Evolutionary conservation across 1,140 invertebrate species (phyloP).

Genomic region (Pseudomyrmex flavicornis): DNA sequence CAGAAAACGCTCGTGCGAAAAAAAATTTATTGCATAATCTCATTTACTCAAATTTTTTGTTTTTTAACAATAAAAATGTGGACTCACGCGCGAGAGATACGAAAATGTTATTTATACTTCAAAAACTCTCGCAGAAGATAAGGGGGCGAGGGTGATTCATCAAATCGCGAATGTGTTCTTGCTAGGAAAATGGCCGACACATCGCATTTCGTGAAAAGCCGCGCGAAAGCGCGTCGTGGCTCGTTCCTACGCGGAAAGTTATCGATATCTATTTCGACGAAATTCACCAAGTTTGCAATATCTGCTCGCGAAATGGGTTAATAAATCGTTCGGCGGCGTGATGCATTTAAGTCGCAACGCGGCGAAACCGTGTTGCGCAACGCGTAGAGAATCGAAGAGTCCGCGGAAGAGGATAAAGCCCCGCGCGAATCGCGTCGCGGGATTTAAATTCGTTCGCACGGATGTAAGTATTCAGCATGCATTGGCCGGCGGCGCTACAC

Average conservation of each 20-base stretch:
- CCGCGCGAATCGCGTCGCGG: conserved; percentile 50
- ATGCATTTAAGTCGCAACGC: conserved; percentile 51
- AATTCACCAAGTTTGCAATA: conserved; percentile 63
- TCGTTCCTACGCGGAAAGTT: conserved; percentile 49
- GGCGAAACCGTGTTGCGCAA: conserved; percentile 37
- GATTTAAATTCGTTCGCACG: conserved; percentile 73
- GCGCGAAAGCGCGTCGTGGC: background rate
- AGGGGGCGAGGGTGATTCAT: conserved; percentile 8
- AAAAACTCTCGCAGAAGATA: background rate
- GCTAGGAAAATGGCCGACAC: conserved; percentile 41
- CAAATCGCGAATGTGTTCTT: conserved; percentile 44
- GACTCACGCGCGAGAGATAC: background rate
- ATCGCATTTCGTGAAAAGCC: conserved; percentile 45
- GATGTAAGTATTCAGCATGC: conserved; percentile 73
- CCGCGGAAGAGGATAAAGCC: background rate
- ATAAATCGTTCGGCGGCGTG: conserved; percentile 68
- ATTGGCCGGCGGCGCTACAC: conserved; percentile 70
- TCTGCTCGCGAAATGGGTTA: conserved; percentile 68
- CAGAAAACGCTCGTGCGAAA: background rate
- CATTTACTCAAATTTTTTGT: too few relatives aligned
- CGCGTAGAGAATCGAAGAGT: conserved; percentile 48
- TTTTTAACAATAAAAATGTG: too few relatives aligned
- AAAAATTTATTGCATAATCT: conserved; percentile 8
- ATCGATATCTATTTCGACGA: conserved; percentile 54
- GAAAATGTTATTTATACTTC: conserved; percentile 40